Evolutionary conservation across 2,888 invertebrate species (phyloP), one percentile per base, ranked within the genome.

Genomic region (Phortica magna): DNA sequence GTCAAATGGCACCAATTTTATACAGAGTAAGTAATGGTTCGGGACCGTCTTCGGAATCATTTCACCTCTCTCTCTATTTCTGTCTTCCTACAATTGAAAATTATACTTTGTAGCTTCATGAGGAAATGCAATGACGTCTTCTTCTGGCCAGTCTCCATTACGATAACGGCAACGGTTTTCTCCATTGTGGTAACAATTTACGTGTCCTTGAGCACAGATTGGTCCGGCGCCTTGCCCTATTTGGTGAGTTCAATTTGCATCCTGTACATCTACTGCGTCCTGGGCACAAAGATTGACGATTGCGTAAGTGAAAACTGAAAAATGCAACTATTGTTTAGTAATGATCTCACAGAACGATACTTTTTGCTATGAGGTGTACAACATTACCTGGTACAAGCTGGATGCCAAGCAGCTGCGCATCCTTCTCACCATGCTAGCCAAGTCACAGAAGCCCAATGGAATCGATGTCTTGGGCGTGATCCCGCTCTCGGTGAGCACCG

Each of bases 261-360:
- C 43, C 72, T 89, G 68, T 89, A 87, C 78, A 61, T 84, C 0
- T 89, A 88, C 48, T 85, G 87, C 64, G 82, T 85, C 43, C 73
- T 89, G 14, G 89, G 89, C 0, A 85, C 88, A 0, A 55, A 83
- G 31, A 79, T 83, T 2, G 83, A 88, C 57, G 80, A 75, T 7
- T 82, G 84, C 31, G 86, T 86, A 75, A 78, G 81, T 78, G 22
- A 73, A 22, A 10, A 31, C 9, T 9, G 1, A 19, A 41, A 19
- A 5, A 43, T 12, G 7, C 31, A 17, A 59, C 9, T 7, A 14
- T 39, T 65, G 31, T 9, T 64, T 65, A 31, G 5, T 70, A 14
- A 57, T 22, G 12, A 19, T 7, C 39, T 3, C 31, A 1, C 7
- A 84, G 83, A 87, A 81, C 48, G 82, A 82, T 39, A 72, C 75